These are phyloP conservation scores for Cygnus atratus DNA, from an alignment of 2,113 vertebrate species.

Conservation along the genomic window DNA sequence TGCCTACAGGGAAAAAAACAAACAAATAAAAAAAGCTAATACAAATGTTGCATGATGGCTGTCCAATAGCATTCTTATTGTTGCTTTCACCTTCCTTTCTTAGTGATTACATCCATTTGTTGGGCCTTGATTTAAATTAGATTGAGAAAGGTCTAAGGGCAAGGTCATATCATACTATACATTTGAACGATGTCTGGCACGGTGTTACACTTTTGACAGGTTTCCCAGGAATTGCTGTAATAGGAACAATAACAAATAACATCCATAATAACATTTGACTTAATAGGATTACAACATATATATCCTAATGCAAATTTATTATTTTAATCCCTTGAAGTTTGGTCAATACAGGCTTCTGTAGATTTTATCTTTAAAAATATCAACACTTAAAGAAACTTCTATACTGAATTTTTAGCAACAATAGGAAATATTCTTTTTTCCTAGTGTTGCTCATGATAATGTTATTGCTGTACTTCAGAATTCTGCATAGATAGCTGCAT, in stretches of 20 bases:
- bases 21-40: neutral
- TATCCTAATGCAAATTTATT: neutral
- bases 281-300: neutral
- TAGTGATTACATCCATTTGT: neutral
- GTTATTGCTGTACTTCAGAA: neutral
- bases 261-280: neutral
- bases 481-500: neutral
- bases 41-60: neutral
- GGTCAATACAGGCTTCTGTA: fast-evolving
- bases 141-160: slow-evolving; percentile 14
- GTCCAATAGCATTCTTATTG: neutral
- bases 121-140: neutral
- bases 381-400: neutral
- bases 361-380: neutral
- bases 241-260: neutral
- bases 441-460: neutral
- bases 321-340: neutral
- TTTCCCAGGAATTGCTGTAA: neutral
- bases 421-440: neutral
- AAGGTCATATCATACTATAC: neutral
- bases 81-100: neutral
- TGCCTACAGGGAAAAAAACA: neutral
- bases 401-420: neutral
- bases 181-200: neutral
- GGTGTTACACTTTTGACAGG: neutral